Evolutionary conservation across 1,140 invertebrate species (phyloP), one percentile per base, ranked within the genome.

Genomic region (Brachionus rubens): DNA sequence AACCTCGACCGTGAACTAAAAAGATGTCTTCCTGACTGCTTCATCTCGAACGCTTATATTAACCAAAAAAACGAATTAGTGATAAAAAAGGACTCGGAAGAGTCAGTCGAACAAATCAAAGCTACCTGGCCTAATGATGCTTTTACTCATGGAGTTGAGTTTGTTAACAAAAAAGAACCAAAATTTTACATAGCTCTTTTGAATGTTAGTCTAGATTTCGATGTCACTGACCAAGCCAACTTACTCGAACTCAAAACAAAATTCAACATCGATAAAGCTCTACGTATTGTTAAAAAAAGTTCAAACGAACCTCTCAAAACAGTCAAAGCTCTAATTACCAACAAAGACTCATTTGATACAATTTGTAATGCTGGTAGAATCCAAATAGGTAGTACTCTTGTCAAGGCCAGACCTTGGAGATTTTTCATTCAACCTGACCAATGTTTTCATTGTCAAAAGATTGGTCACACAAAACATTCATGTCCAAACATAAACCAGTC

Each of bases 361-460:
- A 50, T 50, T 5, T 4, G 19, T 24, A 50, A 50, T 24, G 48
- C 19, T 7, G 48, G 48, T 50, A 50, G 26, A 50, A 50, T 50
- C 48, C 48, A 50, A 50, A 3, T 50, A 7, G 48, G 48, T 21
- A 50, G 48, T 10, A 50, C 48, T 50, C 10, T 50, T 50, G 12
- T 50, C 16, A 50, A 50, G 26, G 48, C 12, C 16, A 50, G 48
- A 50, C 48, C 48, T 5, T 50, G 48, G 48, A 21, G 12, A 10
- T 50, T 50, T 50, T 4, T 24, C 16, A 21, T 50, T 50, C 12
- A 50, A 50, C 48, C 48, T 50, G 16, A 50, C 12, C 48, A 50
- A 50, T 50, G 48, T 10, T 50, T 50, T 50, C 48, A 50, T 50
- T 50, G 48, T 10, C 48, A 50, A 21, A 50, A 50, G 26, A 50